Evolutionary conservation across 2,113 vertebrate genomes (phyloP).

Genomic region (Cinclus mexicanus): DNA sequence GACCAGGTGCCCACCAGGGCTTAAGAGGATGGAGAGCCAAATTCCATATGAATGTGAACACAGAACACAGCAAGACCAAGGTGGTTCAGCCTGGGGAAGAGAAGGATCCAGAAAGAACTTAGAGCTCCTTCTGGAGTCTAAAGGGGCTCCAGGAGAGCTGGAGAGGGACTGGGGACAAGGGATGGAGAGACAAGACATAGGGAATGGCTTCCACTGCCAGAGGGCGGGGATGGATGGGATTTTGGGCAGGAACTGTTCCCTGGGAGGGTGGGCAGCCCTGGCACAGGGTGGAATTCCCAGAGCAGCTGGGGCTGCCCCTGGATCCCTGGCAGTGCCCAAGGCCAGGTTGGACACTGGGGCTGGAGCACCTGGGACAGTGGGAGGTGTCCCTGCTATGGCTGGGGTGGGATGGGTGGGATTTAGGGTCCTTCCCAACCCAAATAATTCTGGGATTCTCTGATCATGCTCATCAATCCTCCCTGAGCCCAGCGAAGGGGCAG

Average conservation of each 20-base stretch:
- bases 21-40: rapidly evolving
- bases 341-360: neutral
- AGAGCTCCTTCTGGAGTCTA: rapidly evolving
- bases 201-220: neutral
- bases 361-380: neutral
- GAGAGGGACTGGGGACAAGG: neutral
- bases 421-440: rapidly evolving
- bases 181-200: neutral
- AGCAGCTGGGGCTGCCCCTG: neutral
- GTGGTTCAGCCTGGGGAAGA: neutral
- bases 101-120: neutral
- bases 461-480: neutral
- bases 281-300: neutral
- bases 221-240: rapidly evolving
- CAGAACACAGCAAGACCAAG: neutral
- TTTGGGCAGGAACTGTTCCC: neutral
- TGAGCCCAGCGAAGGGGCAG: neutral
- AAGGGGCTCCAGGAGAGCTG: neutral
- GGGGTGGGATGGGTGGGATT: rapidly evolving
- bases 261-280: rapidly evolving
- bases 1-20: neutral
- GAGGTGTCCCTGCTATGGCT: neutral
- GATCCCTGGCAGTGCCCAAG: neutral
- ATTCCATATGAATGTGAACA: rapidly evolving
- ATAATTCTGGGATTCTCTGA: no score